Evolutionary conservation across 2,797 vertebrate species (phyloP), one percentile per base, ranked within the genome.

Genomic region (Enteromius paludinosus): DNA sequence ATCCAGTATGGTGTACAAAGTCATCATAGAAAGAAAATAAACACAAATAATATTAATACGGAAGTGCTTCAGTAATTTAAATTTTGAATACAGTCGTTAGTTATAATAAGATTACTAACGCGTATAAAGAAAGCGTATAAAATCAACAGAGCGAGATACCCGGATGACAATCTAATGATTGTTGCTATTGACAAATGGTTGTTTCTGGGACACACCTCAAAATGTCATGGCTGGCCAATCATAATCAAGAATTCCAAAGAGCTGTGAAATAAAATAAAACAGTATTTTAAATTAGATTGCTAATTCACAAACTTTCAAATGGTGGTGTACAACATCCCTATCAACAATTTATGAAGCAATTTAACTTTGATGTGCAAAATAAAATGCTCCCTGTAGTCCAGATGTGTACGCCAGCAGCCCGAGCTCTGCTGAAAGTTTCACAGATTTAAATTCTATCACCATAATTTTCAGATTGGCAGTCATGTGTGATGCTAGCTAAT

Each of bases 401-500:
- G 15, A 25, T 54, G 9, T 54, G n/a, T 80, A 12, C 38, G 20
- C n/a, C 43, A 65, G 30, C 30, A 74, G 25, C 61, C 59, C 59
- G 38, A 15, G 20, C 52, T 74, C 20, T 62, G n/a, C 28, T 49
- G 38, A 80, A 35, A 65, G 33, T 49, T 43, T 47, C 73, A 30
- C 33, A 65, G 15, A 12, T 23, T 11, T 56, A 66, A 59, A 68
- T 47, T 43, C 11, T 43, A 28, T 69, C 9, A 8, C 5, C 11
- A 18, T 82, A 23, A 61, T 82, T 72, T 65, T 41, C 66, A 74
- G 62, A 33, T 35, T 38, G 54, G 61, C 68, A 82, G 61, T 66
- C 62, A 72, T 65, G 74, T 79, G 75, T 64, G 33, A 68, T 59
- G 25, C 25, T 54, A 14, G 62, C 38, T 82, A 84, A 82, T 86